Base-by-base conservation (phyloP, 2,888 invertebrate genomes). In the Melanophora roralis region DNA sequence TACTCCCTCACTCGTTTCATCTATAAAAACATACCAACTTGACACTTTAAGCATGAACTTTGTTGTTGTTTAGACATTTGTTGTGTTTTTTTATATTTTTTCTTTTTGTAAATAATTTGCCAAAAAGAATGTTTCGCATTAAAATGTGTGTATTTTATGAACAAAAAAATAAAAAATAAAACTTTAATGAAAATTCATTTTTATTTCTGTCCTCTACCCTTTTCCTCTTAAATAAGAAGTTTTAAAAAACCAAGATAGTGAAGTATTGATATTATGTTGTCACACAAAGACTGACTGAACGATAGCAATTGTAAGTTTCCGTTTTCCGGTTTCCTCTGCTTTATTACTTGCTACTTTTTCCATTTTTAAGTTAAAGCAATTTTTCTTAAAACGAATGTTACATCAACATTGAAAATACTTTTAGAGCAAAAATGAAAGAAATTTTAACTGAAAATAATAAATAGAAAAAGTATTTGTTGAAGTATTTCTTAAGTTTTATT, bases 11-110 rank as follows among this genome's bases (percentile, higher is more conserved):
- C 76, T 59, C 9, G 19, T 6, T 27, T 27, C n/a, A n/a, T 3
- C 27, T 27, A 3, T 5, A 27, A 57, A 57, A 68, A 76, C 72
- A 76, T 80, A 76, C 72, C 76, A 76, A 59, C 51, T 51, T 72
- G 76, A 80, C 72, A 76, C 64, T 76, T 76, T 59, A 76, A 76
- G 76, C 72, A 72, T 68, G 72, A 80, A 72, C 76, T 76, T 76
- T 67, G 38, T 67, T 59, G 49, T 59, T 65, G 12, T 57, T 3
- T 55, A 16, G 16, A 6, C 32, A 2, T 16, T 49, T 62, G 19
- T n/a, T 11, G 27, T 27, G 27, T 27, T 6, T 27, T 27, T 6
- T 3, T 27, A 5, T 27, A 6, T 27, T 27, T 27, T 27, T 27
- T 27, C n/a, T 53, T 65, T 53, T 65, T 67, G 62, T 60, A 71